phyloP scores from a whole-genome alignment of 2,797 vertebrate genomes.

The Lindbergichthys nudifrons region DNA sequence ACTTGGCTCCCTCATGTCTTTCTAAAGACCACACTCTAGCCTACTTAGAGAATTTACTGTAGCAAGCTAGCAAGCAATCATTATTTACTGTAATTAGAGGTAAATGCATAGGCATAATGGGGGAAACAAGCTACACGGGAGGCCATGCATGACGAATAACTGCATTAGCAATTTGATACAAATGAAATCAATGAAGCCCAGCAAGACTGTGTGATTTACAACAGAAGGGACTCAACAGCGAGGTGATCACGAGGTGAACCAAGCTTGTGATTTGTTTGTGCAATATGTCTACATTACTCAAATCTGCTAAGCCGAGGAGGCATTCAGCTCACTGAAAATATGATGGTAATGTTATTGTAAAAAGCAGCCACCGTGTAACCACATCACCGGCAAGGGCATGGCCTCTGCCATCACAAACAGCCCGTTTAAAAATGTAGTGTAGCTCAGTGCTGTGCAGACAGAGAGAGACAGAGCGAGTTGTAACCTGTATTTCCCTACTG shows the following conservation, averaged over 20 bases:
- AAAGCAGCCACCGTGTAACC: slow-evolving; percentile 49
- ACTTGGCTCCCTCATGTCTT: slow-evolving; percentile 37
- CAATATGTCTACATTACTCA: slow-evolving; percentile 47
- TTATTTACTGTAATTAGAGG: slow-evolving; percentile 71
- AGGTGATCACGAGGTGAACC: slow-evolving; percentile 72
- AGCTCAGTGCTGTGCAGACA: slow-evolving; percentile 42
- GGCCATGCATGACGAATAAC: slow-evolving; percentile 71
- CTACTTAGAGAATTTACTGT: slow-evolving; percentile 58
- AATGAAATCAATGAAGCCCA: slow-evolving; percentile 77
- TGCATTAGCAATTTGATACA: slow-evolving; percentile 78
- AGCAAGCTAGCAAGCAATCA: slow-evolving; percentile 59
- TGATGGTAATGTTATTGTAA: slow-evolving; percentile 41
- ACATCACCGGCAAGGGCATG: slow-evolving; percentile 40
- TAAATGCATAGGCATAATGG: slow-evolving; percentile 72
- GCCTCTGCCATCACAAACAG: slow-evolving; percentile 51
- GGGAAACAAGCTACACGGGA: slow-evolving; percentile 67
- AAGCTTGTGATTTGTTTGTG: slow-evolving; percentile 55
- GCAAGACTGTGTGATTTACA: slow-evolving; percentile 68
- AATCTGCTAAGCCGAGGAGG: slow-evolving; percentile 38
- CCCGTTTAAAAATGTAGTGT: slow-evolving; percentile 48
- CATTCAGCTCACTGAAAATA: slow-evolving; percentile 44
- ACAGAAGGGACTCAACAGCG: slow-evolving; percentile 36
- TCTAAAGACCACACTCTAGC: slow-evolving; percentile 37
- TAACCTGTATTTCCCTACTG: slow-evolving; percentile 58
- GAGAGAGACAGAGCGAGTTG: slow-evolving; percentile 43